Evolutionary conservation across 1,140 invertebrate genomes (phyloP).

Genomic region (Drosophila lacertosa): DNA sequence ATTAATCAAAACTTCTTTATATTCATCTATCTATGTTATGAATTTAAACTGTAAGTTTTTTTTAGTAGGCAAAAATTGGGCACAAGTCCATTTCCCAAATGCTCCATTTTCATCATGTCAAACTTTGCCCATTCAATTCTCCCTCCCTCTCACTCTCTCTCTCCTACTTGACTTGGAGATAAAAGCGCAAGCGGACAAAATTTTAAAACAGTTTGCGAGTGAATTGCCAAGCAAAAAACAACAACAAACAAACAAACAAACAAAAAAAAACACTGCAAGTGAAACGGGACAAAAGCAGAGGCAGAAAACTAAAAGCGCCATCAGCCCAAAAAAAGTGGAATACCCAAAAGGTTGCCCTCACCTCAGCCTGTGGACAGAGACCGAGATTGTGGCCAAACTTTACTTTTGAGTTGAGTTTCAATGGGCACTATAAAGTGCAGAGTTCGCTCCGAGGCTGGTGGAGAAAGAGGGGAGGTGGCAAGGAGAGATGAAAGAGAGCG

Average conservation of each 20-base stretch:
- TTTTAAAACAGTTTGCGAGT: conserved; percentile 65
- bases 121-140: conserved; percentile 49
- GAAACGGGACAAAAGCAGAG: conserved; percentile 62
- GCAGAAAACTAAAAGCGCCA: conserved; percentile 57
- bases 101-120: conserved; percentile 50
- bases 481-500: conserved; percentile 7
- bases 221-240: conserved; percentile 53
- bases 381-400: conserved; percentile 56
- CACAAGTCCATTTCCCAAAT: conserved; percentile 37
- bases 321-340: conserved; percentile 19
- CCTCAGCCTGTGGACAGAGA: neutral
- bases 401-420: conserved; percentile 73
- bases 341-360: neutral
- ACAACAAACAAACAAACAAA: conserved; percentile 26
- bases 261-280: conserved; percentile 34
- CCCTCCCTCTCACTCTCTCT: conserved; percentile 12
- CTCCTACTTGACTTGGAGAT: conserved; percentile 57
- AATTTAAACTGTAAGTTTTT: neutral
- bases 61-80: conserved; percentile 8
- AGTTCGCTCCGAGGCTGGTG: conserved; percentile 11
- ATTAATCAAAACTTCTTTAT: too few relatives aligned
- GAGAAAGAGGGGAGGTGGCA: conserved; percentile 1
- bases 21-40: too few relatives aligned
- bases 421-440: conserved; percentile 36
- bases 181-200: conserved; percentile 57